Evolutionary conservation across 37 sponge, comb jelly and placozoan genomes (phyloP).

Genomic region (Bolinopsis microptera): DNA sequence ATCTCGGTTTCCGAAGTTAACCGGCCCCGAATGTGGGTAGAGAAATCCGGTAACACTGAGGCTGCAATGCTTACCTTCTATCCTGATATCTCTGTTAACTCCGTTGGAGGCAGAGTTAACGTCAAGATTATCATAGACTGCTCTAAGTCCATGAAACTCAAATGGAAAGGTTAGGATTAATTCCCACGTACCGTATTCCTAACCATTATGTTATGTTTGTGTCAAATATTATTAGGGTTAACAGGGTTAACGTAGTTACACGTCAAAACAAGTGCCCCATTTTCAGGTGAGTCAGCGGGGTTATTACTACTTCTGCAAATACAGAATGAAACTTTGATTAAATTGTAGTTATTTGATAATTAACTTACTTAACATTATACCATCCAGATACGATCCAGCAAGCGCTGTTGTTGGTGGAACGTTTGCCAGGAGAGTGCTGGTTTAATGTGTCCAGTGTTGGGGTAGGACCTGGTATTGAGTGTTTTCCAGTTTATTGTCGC

Average conservation of each 20-base stretch:
- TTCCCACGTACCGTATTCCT: not conserved
- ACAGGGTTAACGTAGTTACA: too few relatives aligned
- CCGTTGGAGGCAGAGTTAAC: constrained; percentile 70
- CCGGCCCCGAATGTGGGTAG: constrained; percentile 98
- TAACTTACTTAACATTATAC: too few relatives aligned
- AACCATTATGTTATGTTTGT: not conserved
- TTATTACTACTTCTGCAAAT: too few relatives aligned
- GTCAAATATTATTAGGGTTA: too few relatives aligned
- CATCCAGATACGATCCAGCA: not conserved
- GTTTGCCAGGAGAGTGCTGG: not conserved
- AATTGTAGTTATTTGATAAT: not conserved
- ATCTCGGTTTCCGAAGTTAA: constrained; percentile 92
- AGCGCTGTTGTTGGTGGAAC: not conserved
- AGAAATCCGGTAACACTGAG: constrained; percentile 74
- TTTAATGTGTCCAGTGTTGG: not conserved
- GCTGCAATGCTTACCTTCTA: constrained; percentile 99
- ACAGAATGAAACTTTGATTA: not conserved
- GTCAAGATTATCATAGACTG: constrained; percentile 84
- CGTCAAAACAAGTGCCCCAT: too few relatives aligned
- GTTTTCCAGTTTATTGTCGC: constrained; percentile 29
- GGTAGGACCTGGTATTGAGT: not conserved
- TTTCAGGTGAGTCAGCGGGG: too few relatives aligned
- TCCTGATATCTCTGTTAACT: constrained; percentile 90
- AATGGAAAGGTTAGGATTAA: constrained; percentile 17
- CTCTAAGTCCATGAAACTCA: constrained; percentile 82